Conservation (phyloP, 2,888 invertebrate genomes). For the Nemotelus nigrinus region DNA sequence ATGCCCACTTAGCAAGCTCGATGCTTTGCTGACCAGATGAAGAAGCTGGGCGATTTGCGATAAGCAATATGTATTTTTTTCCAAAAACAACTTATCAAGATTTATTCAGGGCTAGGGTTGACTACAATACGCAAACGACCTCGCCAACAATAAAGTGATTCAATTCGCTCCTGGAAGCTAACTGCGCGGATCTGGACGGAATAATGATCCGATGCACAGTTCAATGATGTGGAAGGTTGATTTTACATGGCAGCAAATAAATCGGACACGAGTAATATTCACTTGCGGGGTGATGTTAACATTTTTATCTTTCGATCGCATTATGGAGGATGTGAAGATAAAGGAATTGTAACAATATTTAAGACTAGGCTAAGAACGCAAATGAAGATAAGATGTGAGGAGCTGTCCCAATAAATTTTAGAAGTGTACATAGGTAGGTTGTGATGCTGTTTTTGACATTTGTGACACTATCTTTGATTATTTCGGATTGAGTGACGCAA, state of each 20-base stretch:
- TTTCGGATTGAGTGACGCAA: no score
- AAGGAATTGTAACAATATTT: background rate
- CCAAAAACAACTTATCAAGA: slow-evolving; percentile 10
- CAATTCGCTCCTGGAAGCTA: slow-evolving; percentile 8
- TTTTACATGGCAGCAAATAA: slow-evolving; percentile 35
- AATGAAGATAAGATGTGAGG: slow-evolving; percentile 7
- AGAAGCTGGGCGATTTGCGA: slow-evolving; percentile 32
- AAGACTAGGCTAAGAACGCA: background rate
- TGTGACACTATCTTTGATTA: no score
- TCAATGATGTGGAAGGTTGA: slow-evolving; percentile 21
- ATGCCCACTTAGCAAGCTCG: background rate
- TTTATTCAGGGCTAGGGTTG: slow-evolving; percentile 19
- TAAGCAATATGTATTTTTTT: slow-evolving; percentile 5
- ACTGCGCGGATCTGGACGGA: background rate
- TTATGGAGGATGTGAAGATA: background rate
- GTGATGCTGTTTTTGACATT: no score
- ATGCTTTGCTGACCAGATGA: slow-evolving; percentile 35
- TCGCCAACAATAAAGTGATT: slow-evolving; percentile 26
- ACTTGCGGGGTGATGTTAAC: slow-evolving; percentile 12
- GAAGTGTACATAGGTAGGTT: no score
- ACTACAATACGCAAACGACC: background rate
- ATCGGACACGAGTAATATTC: slow-evolving; percentile 22
- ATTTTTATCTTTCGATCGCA: slow-evolving; percentile 9
- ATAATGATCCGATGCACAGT: background rate
- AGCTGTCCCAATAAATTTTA: no score